Conservation (phyloP, 2,888 invertebrate species). For the Heliconius hortense region DNA sequence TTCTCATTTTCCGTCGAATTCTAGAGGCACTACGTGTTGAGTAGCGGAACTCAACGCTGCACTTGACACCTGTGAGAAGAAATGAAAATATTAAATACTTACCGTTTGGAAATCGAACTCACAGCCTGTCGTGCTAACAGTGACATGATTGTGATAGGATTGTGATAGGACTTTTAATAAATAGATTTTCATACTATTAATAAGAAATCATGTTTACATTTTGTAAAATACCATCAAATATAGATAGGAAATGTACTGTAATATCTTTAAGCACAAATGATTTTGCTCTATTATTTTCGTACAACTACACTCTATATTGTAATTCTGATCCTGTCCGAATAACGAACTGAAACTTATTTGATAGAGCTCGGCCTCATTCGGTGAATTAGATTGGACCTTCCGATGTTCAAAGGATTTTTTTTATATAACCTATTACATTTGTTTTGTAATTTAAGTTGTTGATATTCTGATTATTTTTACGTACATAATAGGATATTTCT, state of each 20-base stretch:
- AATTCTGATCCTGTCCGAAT: slow-evolving; percentile 11
- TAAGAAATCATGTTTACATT: background rate
- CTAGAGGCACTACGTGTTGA: too few species aligned
- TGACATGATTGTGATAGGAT: too few species aligned
- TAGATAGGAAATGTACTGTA: background rate
- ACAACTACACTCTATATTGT: slow-evolving; percentile 11
- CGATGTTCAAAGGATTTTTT: slow-evolving; percentile 10
- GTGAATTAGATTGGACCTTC: slow-evolving; percentile 23
- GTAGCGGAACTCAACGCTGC: too few species aligned
- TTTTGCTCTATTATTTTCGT: slow-evolving; percentile 19
- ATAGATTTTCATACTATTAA: too few species aligned
- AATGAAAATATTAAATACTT: background rate
- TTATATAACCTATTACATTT: slow-evolving; percentile 13
- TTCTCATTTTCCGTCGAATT: too few species aligned
- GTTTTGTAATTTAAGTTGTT: slow-evolving; percentile 12
- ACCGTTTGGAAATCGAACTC: background rate
- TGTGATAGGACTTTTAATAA: too few species aligned
- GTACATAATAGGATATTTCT: background rate
- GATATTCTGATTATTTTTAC: background rate
- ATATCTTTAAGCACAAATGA: background rate
- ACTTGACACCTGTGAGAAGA: too few species aligned
- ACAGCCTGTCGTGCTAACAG: background rate
- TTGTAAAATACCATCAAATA: background rate
- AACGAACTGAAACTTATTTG: slow-evolving; percentile 21
- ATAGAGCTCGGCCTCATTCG: slow-evolving; percentile 19